Evolutionary conservation across 1,140 invertebrate genomes (phyloP), one percentile per base, ranked within the genome.

Genomic region (Orius insidiosus): DNA sequence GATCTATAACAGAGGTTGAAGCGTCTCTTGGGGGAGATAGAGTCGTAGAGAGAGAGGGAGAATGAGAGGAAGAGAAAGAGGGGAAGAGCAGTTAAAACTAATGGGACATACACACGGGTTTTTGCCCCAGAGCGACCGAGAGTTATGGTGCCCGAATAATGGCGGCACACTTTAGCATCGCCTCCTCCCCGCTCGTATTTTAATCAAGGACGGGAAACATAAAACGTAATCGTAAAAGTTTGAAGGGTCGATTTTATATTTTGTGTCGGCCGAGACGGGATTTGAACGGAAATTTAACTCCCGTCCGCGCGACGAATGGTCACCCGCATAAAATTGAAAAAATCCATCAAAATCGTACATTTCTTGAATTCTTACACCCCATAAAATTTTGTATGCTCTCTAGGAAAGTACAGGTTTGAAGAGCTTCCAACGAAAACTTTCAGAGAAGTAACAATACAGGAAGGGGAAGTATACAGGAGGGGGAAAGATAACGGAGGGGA

Each of bases 31-130:
- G 36, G 13, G 36, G 42, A 43, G 30, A 49, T 31, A 46, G 37
- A 10, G 30, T n/a, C 42, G 39, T 44, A 38, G 41, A 43, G 41
- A 24, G 41, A 43, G 41, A 46, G 50, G 43, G 45, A 50, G n/a
- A n/a, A 37, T 16, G 49, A 36, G 52, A 54, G 32, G 53, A 46
- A 48, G 46, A 24, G 42, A 51, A 30, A 37, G 41, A 14, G 40
- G 24, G 45, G 47, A 38, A 18, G 49, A 53, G 56, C 41, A 43
- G 41, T 43, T 43, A 43, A 43, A 43, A 43, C 41, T 43, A 43
- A 43, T 43, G 41, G 41, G 41, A 43, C 41, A 43, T 43, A 43
- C 41, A 43, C 41, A 30, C 18, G 41, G 41, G 18, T 30, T 18
- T 16, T 40, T 40, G 9, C 16, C 24, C 10, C 41, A 54, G 44